Base-by-base conservation (phyloP, 1,140 invertebrate genomes). In the Gonatopus flavifemur region DNA sequence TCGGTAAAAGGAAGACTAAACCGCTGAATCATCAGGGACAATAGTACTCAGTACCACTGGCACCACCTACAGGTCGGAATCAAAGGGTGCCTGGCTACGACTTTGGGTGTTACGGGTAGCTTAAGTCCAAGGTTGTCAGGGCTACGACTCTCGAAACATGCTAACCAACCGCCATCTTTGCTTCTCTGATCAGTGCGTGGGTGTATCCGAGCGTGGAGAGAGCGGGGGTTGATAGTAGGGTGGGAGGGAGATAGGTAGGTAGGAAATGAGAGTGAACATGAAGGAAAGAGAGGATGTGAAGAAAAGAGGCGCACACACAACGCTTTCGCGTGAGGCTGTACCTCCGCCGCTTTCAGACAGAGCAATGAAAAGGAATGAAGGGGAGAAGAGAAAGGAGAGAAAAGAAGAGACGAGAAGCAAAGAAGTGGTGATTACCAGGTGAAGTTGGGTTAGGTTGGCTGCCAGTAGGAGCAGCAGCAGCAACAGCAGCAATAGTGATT, bases 141-240 rank as follows among this genome's bases (percentile, higher is more conserved):
- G 72, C 69, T 70, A 76, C 74, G 73, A 70, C 65, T 74, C 74
- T 76, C 66, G 69, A 74, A 73, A 77, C 72, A 75, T 63, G 67
- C 64, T 60, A 64, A 66, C 60, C 57, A 49, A 66, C 60, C 72
- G 72, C 74, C 72, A 74, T 74, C 67, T 74, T 77, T 69, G 60
- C 62, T 67, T 50, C 69, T 66, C 61, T 54, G 50, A 47, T 59
- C 48, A 47, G 41, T 66, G 67, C 64, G 72, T 70, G 71, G 72
- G 72, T 72, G 72, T 74, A 72, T 64, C 72, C 67, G 59, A 55
- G 56, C 56, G 52, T 57, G 52, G 43, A 52, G 49, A 57, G 60
- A 60, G 54, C 54, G 49, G 59, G 62, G 43, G 24, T 37, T 62
- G 59, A 58, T 59, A 52, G 56, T 42, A 24, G 49, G 41, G 40